A percentile compares a stretch with the other conserved stretches of the same genome.
Evolutionary conservation across 2,113 vertebrate species (phyloP).

Genomic region (Solea solea): DNA sequence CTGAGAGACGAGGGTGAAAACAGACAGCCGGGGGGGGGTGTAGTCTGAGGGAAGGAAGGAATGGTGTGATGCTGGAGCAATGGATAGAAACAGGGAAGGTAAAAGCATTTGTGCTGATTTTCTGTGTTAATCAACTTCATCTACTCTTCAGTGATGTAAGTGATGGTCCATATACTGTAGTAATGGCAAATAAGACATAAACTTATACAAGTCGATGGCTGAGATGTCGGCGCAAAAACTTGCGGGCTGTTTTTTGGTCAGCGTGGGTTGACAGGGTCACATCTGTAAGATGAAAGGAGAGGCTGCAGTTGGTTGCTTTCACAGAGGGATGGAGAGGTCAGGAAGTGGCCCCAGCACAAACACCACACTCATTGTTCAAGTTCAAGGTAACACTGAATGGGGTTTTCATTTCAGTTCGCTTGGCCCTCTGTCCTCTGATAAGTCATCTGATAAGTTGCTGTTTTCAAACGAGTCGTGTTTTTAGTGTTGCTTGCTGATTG

Average conservation of each 20-base stretch:
- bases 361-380: conserved; percentile 80
- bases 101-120: conserved; percentile 18
- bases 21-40: conserved; percentile 1
- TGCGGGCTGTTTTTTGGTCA: conserved; percentile 53
- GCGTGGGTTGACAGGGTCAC: conserved; percentile 53
- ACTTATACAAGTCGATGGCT: conserved; percentile 26
- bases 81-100: conserved; percentile 9
- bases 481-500: background rate
- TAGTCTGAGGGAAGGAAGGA: conserved; percentile 11
- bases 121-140: conserved; percentile 30
- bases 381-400: conserved; percentile 78
- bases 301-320: conserved; percentile 65
- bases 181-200: conserved; percentile 7
- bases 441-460: conserved; percentile 29
- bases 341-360: conserved; percentile 78
- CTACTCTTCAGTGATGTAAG: background rate
- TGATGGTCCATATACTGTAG: background rate
- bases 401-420: conserved; percentile 65
- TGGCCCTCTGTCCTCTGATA: conserved; percentile 42
- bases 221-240: conserved; percentile 39
- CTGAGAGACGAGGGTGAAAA: conserved; percentile 34
- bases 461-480: conserved; percentile 41
- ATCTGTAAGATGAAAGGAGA: conserved; percentile 78
- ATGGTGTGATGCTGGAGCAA: conserved; percentile 21
- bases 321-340: conserved; percentile 74